A percentile compares a stretch with the other conserved stretches of the same genome.
Conservation (phyloP, 2,113 vertebrate species). For the Zeus faber region DNA sequence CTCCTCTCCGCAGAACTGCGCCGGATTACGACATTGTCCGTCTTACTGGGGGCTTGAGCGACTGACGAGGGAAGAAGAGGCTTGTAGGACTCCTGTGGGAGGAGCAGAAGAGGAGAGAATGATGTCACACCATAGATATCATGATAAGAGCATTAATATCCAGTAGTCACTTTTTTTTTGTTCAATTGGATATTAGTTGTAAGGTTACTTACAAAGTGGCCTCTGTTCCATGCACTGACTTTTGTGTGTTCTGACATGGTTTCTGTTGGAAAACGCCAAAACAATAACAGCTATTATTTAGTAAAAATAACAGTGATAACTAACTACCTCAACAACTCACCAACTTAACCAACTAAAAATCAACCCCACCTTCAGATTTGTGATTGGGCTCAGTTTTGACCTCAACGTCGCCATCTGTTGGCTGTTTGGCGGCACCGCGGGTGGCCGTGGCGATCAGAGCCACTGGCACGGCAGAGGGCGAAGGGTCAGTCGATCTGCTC, state of each 20-base stretch:
- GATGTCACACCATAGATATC: too few species aligned
- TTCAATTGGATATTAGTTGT: neutral
- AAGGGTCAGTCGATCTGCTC: conserved; percentile 45
- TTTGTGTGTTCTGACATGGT: conserved; percentile 42
- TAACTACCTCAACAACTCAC: too few species aligned
- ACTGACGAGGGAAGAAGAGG: conserved; percentile 6
- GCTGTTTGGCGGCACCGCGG: conserved; percentile 24
- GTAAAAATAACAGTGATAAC: too few species aligned
- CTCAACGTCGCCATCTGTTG: conserved; percentile 45
- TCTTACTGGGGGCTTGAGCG: conserved; percentile 33
- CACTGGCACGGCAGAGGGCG: conserved; percentile 27
- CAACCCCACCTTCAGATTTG: conserved; percentile 33
- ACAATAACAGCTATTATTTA: conserved; percentile 13
- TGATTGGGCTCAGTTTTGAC: conserved; percentile 54
- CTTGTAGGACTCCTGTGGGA: conserved; percentile 56
- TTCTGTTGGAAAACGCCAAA: conserved; percentile 42
- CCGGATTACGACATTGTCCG: conserved; percentile 4
- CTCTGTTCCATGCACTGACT: conserved; percentile 36
- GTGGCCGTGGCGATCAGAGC: conserved; percentile 13
- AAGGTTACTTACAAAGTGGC: conserved; percentile 56
- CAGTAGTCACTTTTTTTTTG: too few species aligned
- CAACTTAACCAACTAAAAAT: neutral
- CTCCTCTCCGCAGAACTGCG: conserved; percentile 48
- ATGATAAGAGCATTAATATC: neutral
- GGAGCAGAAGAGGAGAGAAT: too few species aligned